Evolutionary conservation across 1,140 invertebrate species (phyloP), one percentile per base, ranked within the genome.

Genomic region (Drosophila kikkawai): DNA sequence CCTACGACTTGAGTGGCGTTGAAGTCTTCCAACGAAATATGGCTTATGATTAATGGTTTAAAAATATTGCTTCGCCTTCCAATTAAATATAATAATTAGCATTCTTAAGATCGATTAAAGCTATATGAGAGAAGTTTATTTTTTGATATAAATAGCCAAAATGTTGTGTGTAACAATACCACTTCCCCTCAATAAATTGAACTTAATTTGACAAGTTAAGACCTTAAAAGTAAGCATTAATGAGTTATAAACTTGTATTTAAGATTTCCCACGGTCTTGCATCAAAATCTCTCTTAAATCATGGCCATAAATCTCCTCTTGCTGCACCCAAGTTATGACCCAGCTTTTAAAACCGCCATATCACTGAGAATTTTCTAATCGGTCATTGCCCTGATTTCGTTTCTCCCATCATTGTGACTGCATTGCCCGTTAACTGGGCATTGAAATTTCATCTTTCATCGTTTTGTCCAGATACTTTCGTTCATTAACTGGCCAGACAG

Each of bases 301-400:
- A 15, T 34, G 3, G 1, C 13, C 32, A 48, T 48, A 66, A 47
- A 6, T 36, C 17, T 26, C 8, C 5, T 15, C 60, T 34, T 37
- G 32, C 32, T 63, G 15, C 61, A 39, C 34, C 42, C 42, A 32
- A 32, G 36, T 26, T 32, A 9, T 36, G 44, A 67, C 26, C 45
- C 22, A 26, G 22, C 22, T 56, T 32, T 45, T 8, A 45, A 57
- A 56, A 19, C 7, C 42, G 56, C n/a, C 41, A 39, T 74, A 42
- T 74, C 69, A 74, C 9, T 53, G 37, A 22, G 57, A 26, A 56
- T 67, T 64, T 76, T 86, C 77, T 75, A 85, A 86, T 86, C 82
- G 82, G 68, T 55, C 70, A 51, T 60, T 86, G 82, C 57, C 41
- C 75, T 77, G 71, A 75, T 64, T 75, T 37, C 39, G 26, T 39